These are phyloP conservation scores for Malurus cyaneus DNA, from an alignment of 2,113 vertebrate species.

Conservation along the genomic window DNA sequence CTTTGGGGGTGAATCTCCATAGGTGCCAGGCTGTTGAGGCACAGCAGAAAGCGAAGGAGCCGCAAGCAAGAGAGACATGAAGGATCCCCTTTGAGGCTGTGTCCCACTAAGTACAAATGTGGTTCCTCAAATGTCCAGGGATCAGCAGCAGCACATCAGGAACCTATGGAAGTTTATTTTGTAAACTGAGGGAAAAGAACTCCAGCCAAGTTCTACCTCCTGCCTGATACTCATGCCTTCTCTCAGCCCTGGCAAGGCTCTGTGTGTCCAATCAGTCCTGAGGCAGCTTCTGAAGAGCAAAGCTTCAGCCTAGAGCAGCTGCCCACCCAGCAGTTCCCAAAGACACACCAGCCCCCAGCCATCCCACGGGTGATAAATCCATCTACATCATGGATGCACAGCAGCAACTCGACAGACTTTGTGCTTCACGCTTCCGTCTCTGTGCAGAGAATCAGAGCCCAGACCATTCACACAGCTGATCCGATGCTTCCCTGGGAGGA, in stretches of 20 bases:
- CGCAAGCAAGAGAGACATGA: accelerated
- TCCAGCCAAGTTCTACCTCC: neutral
- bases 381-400: accelerated
- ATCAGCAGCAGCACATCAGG: neutral
- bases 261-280: neutral
- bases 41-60: neutral
- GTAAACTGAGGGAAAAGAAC: neutral
- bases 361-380: accelerated
- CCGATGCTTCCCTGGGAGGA: accelerated
- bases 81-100: neutral
- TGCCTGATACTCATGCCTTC: neutral
- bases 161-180: accelerated
- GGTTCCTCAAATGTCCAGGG: neutral
- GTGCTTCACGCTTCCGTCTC: neutral
- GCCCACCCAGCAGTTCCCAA: neutral
- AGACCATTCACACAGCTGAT: too few relatives aligned
- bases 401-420: neutral
- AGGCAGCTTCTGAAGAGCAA: neutral
- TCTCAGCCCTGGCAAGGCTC: neutral
- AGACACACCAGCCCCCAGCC: neutral
- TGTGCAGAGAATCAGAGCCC: accelerated
- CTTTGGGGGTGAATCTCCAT: neutral
- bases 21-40: neutral
- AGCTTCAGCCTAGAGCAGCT: neutral
- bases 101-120: accelerated